Percentiles rank a stretch among this genome's conserved stretches.
Conservation (phyloP, 1,140 invertebrate species). For the Wiebesia pumilae region DNA sequence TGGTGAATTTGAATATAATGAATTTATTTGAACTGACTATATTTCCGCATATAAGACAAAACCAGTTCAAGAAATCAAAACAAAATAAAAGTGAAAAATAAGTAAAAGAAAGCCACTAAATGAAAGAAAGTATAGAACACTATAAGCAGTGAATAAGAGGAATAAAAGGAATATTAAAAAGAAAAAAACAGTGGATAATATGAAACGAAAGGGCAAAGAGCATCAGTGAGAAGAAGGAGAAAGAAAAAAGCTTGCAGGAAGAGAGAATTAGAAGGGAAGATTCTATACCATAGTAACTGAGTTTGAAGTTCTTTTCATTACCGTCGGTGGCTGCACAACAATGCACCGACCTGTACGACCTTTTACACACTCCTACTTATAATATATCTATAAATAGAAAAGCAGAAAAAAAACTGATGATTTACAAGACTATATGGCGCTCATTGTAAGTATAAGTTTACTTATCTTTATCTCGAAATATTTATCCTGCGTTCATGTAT, state of each 20-base stretch:
- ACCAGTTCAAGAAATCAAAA: constrained; percentile 48
- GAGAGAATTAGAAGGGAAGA: constrained; percentile 38
- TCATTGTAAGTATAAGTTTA: constrained; percentile 23
- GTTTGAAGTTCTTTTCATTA: constrained; percentile 68
- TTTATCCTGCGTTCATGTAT: neutral
- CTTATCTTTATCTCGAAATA: neutral
- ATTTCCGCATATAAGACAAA: constrained; percentile 43
- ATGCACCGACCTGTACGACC: constrained; percentile 48
- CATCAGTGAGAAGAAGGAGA: constrained; percentile 34
- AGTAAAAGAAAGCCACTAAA: constrained; percentile 48
- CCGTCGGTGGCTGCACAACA: constrained; percentile 58
- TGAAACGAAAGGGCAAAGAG: neutral
- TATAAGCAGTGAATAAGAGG: constrained; percentile 19
- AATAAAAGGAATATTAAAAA: constrained; percentile 5
- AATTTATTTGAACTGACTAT: neutral
- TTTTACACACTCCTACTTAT: constrained; percentile 10
- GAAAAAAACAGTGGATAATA: constrained; percentile 8
- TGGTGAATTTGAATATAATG: neutral
- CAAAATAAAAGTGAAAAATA: constrained; percentile 58
- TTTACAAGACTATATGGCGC: constrained; percentile 23
- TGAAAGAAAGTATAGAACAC: constrained; percentile 42
- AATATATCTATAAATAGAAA: neutral
- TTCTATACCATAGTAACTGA: constrained; percentile 51
- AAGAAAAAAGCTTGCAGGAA: constrained; percentile 47
- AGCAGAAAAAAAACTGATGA: neutral